A percentile compares a stretch with the other conserved stretches of the same genome.
phyloP scores from a whole-genome alignment of 1,140 invertebrate genomes.

The Leptoteleia sp. region DNA sequence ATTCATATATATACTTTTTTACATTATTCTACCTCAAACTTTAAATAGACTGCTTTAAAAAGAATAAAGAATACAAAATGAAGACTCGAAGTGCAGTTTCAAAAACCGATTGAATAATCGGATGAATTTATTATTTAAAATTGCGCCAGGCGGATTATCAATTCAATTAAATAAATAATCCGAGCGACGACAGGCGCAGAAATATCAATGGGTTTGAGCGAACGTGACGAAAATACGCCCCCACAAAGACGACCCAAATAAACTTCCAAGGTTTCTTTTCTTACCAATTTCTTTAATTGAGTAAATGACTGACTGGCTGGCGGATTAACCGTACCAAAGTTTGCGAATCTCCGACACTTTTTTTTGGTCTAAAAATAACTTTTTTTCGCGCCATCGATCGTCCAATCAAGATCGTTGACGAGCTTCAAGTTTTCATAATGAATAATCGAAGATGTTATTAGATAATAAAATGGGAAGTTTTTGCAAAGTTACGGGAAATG shows the following conservation, averaged over 20 bases:
- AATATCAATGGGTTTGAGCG: not conserved
- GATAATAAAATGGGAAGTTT: not conserved
- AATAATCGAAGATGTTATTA: constrained; percentile 1
- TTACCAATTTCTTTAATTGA: constrained; percentile 16
- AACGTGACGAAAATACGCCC: not conserved
- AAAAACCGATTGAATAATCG: no score
- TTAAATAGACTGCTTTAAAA: no score
- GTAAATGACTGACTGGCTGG: constrained; percentile 1
- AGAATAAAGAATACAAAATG: no score
- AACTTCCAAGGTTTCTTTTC: constrained; percentile 20
- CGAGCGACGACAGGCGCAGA: not conserved
- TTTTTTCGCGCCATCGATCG: constrained; percentile 12
- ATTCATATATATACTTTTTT: no score
- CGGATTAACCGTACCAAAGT: constrained; percentile 10
- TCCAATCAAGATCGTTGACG: constrained; percentile 9
- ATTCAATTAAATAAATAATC: not conserved
- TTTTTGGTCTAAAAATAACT: constrained; percentile 2
- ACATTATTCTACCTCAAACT: no score
- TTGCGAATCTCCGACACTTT: not conserved
- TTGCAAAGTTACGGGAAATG: not conserved
- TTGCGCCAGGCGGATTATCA: not conserved
- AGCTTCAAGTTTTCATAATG: constrained; percentile 12
- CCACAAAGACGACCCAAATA: constrained; percentile 7
- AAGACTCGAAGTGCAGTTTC: no score
- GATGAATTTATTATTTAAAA: no score